Conservation (phyloP, 2,797 vertebrate genomes). For the Smutsia gigantea region DNA sequence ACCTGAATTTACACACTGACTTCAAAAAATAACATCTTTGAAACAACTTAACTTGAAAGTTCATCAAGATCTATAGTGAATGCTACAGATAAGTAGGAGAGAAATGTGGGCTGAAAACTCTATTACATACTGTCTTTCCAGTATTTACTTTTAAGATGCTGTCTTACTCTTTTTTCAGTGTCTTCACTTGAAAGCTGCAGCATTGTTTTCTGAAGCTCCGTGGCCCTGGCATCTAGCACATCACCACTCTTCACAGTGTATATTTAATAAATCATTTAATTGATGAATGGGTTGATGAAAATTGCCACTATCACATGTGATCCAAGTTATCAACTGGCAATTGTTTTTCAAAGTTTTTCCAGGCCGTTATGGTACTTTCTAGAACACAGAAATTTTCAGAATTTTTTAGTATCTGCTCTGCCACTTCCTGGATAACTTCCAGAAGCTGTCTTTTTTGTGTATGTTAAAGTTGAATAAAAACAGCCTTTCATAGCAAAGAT, state of each 20-base stretch:
- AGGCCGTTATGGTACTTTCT: neutral
- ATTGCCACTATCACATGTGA: neutral
- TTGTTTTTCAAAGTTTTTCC: neutral
- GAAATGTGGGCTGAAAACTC: neutral
- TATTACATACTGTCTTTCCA: neutral
- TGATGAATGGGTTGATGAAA: neutral
- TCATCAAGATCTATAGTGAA: neutral
- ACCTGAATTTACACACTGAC: neutral
- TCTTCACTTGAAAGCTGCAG: constrained; percentile 1
- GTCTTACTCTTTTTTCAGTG: neutral
- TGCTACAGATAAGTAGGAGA: neutral
- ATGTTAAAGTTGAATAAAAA: neutral
- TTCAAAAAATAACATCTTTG: neutral
- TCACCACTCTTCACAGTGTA: neutral
- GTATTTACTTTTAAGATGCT: neutral
- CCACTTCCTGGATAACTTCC: neutral
- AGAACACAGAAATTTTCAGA: neutral
- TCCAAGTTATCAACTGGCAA: neutral
- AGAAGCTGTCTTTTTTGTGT: neutral
- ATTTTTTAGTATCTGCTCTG: neutral
- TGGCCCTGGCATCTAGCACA: neutral
- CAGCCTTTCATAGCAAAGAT: neutral
- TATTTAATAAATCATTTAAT: neutral
- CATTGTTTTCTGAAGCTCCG: neutral
- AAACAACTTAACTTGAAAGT: neutral